phyloP scores from a whole-genome alignment of 2,113 vertebrate genomes.

The Ondatra zibethicus region DNA sequence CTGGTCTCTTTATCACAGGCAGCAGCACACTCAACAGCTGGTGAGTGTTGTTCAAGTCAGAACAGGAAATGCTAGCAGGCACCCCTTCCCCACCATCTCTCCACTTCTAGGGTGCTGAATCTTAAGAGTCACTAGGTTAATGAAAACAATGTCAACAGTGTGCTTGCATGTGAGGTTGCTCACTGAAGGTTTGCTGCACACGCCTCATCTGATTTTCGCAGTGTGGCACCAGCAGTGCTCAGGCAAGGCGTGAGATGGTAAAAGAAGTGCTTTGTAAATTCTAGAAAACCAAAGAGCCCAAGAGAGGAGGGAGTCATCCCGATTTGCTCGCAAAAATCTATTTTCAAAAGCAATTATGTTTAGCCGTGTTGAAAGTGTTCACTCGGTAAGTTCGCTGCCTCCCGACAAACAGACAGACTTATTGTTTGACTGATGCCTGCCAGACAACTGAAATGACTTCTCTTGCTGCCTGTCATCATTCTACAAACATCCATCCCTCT shows the following conservation, averaged over 20 bases:
- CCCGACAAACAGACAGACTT: slow-evolving; percentile 69
- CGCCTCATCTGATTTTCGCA: neutral
- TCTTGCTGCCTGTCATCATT: slow-evolving; percentile 60
- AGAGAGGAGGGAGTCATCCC: neutral
- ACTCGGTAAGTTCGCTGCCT: neutral
- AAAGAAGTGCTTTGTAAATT: neutral
- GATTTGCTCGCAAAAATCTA: slow-evolving; percentile 52
- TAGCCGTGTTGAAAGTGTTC: slow-evolving; percentile 66
- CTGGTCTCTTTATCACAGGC: neutral
- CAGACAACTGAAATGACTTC: slow-evolving; percentile 61
- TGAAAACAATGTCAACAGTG: neutral
- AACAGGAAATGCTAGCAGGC: neutral
- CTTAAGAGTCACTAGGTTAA: neutral
- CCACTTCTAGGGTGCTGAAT: neutral
- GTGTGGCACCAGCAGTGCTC: accelerated
- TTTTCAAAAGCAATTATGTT: slow-evolving; percentile 73
- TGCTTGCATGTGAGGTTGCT: neutral
- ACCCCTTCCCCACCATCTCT: neutral
- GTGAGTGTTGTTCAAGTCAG: neutral
- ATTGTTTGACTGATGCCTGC: slow-evolving; percentile 69
- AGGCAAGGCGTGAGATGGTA: neutral
- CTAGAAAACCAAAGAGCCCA: neutral
- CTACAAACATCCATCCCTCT: slow-evolving; percentile 55
- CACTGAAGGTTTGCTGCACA: neutral
- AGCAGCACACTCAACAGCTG: neutral